Conservation (phyloP, 2,113 vertebrate genomes). For the Odontesthes bonariensis region DNA sequence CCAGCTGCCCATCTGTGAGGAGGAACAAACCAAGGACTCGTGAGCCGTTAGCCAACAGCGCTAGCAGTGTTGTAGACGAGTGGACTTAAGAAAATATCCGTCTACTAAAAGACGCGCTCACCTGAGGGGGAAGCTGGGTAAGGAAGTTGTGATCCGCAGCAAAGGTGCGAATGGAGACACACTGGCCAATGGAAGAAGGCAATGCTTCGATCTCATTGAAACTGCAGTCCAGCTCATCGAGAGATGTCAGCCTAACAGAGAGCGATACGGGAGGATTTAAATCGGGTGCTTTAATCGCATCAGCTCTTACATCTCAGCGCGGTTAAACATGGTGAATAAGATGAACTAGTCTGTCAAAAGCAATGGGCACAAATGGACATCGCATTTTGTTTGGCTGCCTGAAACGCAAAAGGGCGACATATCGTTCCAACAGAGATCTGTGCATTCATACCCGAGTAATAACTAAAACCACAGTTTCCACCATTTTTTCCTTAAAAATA, state of each 20-base stretch:
- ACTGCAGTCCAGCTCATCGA: conserved; percentile 97
- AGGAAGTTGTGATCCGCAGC: conserved; percentile 98
- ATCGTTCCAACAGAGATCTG: too few relatives aligned
- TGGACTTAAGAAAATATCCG: neutral
- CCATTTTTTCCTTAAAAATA: too few relatives aligned
- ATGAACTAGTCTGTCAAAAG: too few relatives aligned
- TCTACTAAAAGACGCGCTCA: conserved; percentile 54
- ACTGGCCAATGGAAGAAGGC: conserved; percentile 91
- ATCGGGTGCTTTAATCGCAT: neutral
- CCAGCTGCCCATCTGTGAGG: conserved; percentile 92
- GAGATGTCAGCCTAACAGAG: conserved; percentile 82
- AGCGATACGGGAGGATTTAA: neutral
- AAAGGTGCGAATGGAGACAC: conserved; percentile 91
- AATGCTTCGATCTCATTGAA: conserved; percentile 97
- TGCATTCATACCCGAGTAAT: too few relatives aligned
- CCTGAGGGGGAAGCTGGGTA: conserved; percentile 91
- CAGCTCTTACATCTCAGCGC: neutral
- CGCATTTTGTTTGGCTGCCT: too few relatives aligned
- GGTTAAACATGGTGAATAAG: neutral
- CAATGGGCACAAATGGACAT: too few relatives aligned
- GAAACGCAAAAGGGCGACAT: too few relatives aligned
- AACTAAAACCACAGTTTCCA: too few relatives aligned
- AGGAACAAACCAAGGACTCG: conserved; percentile 7
- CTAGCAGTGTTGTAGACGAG: neutral
- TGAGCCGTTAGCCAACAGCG: neutral